Conservation (phyloP, 2,888 invertebrate species). For the Notodonta ziczac region DNA sequence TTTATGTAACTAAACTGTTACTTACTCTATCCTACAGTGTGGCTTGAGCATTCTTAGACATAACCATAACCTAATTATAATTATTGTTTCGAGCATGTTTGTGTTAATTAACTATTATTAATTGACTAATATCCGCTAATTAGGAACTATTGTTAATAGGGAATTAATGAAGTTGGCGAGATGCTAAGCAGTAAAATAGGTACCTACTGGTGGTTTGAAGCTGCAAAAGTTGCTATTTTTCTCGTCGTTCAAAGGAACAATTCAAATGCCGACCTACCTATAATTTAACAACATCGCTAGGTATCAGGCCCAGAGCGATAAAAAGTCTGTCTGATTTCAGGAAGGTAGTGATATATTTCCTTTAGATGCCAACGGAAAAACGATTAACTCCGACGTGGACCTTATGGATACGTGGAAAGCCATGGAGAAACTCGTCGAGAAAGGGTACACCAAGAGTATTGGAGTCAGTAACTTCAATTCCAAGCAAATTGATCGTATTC, state of each 20-base stretch:
- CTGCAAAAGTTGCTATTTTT: too few relatives aligned
- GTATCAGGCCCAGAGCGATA: background rate
- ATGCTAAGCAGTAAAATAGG: too few relatives aligned
- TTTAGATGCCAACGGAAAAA: conserved; percentile 80
- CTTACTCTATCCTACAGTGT: too few relatives aligned
- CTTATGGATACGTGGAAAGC: conserved; percentile 88
- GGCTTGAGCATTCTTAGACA: too few relatives aligned
- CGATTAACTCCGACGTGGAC: conserved; percentile 85
- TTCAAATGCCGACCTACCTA: background rate
- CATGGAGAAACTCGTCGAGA: conserved; percentile 87
- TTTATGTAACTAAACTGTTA: too few relatives aligned
- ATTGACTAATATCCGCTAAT: background rate
- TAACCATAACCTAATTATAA: too few relatives aligned
- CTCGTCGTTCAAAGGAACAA: too few relatives aligned
- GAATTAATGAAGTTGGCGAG: background rate
- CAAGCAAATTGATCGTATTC: conserved; percentile 86
- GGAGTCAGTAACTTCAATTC: conserved; percentile 91
- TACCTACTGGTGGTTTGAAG: too few relatives aligned
- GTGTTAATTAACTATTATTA: background rate
- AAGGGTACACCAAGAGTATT: conserved; percentile 87
- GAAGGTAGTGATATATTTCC: conserved; percentile 86
- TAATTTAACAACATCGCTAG: background rate
- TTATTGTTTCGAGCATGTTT: background rate
- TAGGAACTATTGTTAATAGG: background rate
- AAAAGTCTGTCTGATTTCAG: conserved; percentile 51